Conservation (phyloP, 1,140 invertebrate genomes). For the Bombyx mandarina region DNA sequence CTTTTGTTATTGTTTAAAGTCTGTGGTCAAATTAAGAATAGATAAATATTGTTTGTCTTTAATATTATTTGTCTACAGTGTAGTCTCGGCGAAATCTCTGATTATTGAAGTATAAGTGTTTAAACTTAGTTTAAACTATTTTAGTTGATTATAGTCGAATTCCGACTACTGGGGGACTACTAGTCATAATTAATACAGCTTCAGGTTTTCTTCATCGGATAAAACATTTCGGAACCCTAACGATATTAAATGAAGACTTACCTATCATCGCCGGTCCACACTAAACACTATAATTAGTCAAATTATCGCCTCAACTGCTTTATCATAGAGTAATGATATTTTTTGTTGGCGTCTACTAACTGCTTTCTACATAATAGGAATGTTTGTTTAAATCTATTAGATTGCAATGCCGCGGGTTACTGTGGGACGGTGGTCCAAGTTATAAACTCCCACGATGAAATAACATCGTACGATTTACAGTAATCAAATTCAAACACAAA, state of each 20-base stretch:
- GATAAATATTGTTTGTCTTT: too few species aligned
- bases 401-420: constrained; percentile 17
- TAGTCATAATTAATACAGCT: not conserved
- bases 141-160: too few species aligned
- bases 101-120: too few species aligned
- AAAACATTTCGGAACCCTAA: constrained; percentile 8
- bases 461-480: constrained; percentile 1
- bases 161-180: too few species aligned
- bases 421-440: constrained; percentile 20
- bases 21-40: too few species aligned
- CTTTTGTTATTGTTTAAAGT: too few species aligned
- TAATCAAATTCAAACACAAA: too few species aligned
- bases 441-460: constrained; percentile 5
- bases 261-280: constrained; percentile 22
- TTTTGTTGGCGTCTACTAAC: constrained; percentile 26
- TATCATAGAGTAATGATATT: constrained; percentile 43
- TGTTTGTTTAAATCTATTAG: constrained; percentile 66
- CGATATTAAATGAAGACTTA: constrained; percentile 7
- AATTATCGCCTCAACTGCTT: constrained; percentile 43
- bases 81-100: too few species aligned
- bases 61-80: too few species aligned
- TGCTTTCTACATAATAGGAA: constrained; percentile 30
- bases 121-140: too few species aligned
- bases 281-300: constrained; percentile 42
- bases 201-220: too few species aligned